A percentile compares a stretch with the other conserved stretches of the same genome.
Conservation (phyloP, 2,888 invertebrate genomes). For the Aquatica leii region DNA sequence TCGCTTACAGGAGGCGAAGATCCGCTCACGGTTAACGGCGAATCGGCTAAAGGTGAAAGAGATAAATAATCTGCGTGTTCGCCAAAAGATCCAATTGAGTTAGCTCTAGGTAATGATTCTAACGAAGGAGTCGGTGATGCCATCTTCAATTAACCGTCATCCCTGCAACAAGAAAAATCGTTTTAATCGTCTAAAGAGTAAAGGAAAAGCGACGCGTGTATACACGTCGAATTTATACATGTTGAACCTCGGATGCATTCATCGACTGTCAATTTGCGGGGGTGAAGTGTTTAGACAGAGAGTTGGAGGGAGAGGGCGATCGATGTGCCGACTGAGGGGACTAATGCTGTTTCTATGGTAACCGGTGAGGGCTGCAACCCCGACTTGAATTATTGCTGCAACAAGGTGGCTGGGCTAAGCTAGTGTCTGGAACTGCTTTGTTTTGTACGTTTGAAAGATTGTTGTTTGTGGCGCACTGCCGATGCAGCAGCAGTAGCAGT, state of each 20-base stretch:
- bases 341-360: constrained; percentile 61
- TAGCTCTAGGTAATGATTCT: constrained; percentile 91
- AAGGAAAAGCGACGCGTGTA: background rate
- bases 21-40: constrained; percentile 84
- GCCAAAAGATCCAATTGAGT: constrained; percentile 87
- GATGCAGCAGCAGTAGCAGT: constrained; percentile 18
- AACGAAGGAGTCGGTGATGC: constrained; percentile 92
- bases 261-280: constrained; percentile 58
- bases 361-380: constrained; percentile 64
- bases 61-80: constrained; percentile 82
- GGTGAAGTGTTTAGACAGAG: constrained; percentile 60
- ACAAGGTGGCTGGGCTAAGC: constrained; percentile 54
- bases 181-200: constrained; percentile 1
- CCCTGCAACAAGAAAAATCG: constrained; percentile 69
- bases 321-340: constrained; percentile 58
- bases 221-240: constrained; percentile 11
- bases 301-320: constrained; percentile 63
- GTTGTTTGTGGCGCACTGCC: constrained; percentile 24
- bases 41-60: constrained; percentile 67
- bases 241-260: constrained; percentile 37
- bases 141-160: constrained; percentile 92
- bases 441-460: constrained; percentile 40
- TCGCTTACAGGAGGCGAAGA: constrained; percentile 88
- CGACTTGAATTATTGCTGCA: constrained; percentile 61
- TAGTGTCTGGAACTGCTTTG: constrained; percentile 46